Evolutionary conservation across 2,113 vertebrate genomes (phyloP).

Genomic region (Haplochromis burtoni): DNA sequence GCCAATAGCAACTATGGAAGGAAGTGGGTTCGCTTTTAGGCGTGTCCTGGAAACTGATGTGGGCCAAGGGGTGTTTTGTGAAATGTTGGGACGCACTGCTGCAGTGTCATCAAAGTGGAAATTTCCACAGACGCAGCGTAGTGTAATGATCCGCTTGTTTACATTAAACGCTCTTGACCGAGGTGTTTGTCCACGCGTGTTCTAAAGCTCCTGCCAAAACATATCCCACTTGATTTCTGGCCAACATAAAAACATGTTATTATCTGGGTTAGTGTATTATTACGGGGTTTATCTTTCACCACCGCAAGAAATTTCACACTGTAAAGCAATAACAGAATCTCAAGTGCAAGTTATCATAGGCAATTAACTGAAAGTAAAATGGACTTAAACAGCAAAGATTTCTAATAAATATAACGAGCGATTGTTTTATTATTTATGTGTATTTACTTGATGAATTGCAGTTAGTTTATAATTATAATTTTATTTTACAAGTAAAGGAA

Average conservation of each 20-base stretch:
- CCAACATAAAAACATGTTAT: not conserved
- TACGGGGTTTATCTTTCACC: not conserved
- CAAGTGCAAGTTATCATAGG: not conserved
- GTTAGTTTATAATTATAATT: not conserved
- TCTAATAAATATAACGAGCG: not conserved
- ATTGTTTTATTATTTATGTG: not conserved
- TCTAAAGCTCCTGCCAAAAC: not conserved
- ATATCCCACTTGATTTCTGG: not conserved
- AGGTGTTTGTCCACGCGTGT: not conserved
- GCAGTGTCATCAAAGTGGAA: conserved; percentile 29
- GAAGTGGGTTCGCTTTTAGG: conserved; percentile 41
- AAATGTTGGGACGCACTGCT: not conserved
- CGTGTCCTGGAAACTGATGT: not conserved
- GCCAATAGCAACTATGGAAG: conserved; percentile 50
- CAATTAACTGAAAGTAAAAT: not conserved
- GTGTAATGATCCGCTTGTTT: conserved; percentile 4
- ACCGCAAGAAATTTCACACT: not conserved
- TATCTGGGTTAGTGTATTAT: not conserved
- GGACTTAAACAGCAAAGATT: not conserved
- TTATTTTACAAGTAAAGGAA: not conserved
- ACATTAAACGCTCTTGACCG: not conserved
- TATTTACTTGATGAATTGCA: not conserved
- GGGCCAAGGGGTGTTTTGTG: not conserved
- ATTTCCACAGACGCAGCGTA: conserved; percentile 41
- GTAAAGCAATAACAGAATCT: not conserved